phyloP scores from a whole-genome alignment of 2,113 vertebrate genomes.

The Paramisgurnus dabryanus region DNA sequence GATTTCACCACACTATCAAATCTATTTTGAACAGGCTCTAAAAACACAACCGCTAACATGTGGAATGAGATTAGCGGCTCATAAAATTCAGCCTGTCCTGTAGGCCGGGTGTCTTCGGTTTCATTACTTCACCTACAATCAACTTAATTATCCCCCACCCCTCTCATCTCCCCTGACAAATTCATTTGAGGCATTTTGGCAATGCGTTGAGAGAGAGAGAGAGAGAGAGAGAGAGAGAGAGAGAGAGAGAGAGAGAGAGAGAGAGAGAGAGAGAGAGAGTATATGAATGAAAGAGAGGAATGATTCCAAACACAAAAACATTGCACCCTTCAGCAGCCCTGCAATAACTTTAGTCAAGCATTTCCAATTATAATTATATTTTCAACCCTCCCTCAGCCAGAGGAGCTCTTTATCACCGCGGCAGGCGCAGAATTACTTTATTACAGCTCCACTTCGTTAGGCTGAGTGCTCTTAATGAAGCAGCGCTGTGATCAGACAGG shows the following conservation, averaged over 20 bases:
- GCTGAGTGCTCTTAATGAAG: constrained; percentile 99
- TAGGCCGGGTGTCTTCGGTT: constrained; percentile 74
- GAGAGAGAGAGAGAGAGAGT: constrained; percentile 21
- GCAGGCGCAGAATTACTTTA: constrained; percentile 99
- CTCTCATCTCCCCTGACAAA: constrained; percentile 75
- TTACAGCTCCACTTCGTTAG: constrained; percentile 99
- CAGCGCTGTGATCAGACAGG: constrained; percentile 99
- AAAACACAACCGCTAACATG: constrained; percentile 25
- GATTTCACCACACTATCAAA: constrained; percentile 1
- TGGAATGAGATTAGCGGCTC: constrained; percentile 11
- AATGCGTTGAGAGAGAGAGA: constrained; percentile 26
- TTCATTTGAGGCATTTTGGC: constrained; percentile 82
- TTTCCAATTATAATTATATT: constrained; percentile 96
- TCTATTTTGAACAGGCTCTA: background rate
- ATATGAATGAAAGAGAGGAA: constrained; percentile 70
- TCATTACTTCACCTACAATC: constrained; percentile 64
- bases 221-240: constrained; percentile 20
- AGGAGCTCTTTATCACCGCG: constrained; percentile 96
- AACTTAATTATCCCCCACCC: constrained; percentile 76
- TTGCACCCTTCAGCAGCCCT: constrained; percentile 88
- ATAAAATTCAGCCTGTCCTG: constrained; percentile 73
- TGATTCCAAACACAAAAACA: constrained; percentile 72
- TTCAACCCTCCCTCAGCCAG: constrained; percentile 89
- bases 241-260: constrained; percentile 24
- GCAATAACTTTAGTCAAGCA: constrained; percentile 93